Percentiles rank a stretch among this genome's conserved stretches.
Evolutionary conservation across 2,113 vertebrate species (phyloP).

Genomic region (Scomber japonicus): DNA sequence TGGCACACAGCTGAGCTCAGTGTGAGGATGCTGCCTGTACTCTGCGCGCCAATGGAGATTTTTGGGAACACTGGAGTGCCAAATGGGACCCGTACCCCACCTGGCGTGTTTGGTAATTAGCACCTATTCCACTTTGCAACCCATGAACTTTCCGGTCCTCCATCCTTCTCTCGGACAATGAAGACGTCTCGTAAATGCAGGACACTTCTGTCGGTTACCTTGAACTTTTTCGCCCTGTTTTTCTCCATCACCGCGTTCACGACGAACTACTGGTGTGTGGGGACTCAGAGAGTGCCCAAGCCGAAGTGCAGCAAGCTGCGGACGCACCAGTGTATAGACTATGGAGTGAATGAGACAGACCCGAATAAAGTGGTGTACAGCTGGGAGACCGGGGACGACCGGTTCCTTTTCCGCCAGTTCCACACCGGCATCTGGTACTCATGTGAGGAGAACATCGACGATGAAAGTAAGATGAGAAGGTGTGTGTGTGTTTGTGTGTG

Average conservation of each 20-base stretch:
- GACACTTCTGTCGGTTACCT: slow-evolving; percentile 90
- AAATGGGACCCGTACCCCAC: not conserved
- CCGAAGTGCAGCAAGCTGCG: slow-evolving; percentile 84
- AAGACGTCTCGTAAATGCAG: slow-evolving; percentile 91
- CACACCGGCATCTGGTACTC: slow-evolving; percentile 97
- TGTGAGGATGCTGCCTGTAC: not conserved
- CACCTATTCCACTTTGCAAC: slow-evolving; percentile 5
- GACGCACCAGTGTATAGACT: slow-evolving; percentile 91
- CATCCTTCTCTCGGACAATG: slow-evolving; percentile 84
- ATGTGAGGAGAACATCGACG: slow-evolving; percentile 92
- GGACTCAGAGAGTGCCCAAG: slow-evolving; percentile 89
- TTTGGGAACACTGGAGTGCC: not conserved
- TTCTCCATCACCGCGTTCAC: slow-evolving; percentile 90
- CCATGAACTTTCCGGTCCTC: slow-evolving; percentile 59
- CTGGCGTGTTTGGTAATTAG: slow-evolving; percentile 15
- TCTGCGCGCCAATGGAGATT: not conserved
- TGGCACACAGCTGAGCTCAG: slow-evolving; percentile 19
- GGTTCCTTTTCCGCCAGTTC: slow-evolving; percentile 92
- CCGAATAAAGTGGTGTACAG: slow-evolving; percentile 92
- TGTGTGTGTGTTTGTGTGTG: slow-evolving; percentile 31
- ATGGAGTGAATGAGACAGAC: slow-evolving; percentile 88
- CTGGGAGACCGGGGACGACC: slow-evolving; percentile 95
- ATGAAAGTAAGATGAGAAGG: slow-evolving; percentile 87
- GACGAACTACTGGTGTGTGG: slow-evolving; percentile 95
- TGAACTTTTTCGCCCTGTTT: slow-evolving; percentile 85